Evolutionary conservation across 2,888 invertebrate genomes (phyloP).

Genomic region (Sphaerophoria rueppellii): DNA sequence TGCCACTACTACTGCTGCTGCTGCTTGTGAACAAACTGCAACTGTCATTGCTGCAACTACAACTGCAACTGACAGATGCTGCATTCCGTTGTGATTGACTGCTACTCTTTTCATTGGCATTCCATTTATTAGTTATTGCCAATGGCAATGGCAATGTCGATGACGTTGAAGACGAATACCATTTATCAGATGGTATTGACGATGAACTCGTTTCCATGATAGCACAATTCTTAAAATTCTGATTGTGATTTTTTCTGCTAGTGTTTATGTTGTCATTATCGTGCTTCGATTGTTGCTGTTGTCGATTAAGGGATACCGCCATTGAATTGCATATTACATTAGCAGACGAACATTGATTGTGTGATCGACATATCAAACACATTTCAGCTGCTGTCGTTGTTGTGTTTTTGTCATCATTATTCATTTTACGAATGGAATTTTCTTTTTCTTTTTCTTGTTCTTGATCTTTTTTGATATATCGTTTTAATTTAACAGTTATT

Average conservation of each 20-base stretch:
- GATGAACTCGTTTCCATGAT: constrained; percentile 53
- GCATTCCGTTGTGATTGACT: constrained; percentile 64
- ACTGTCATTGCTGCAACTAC: constrained; percentile 51
- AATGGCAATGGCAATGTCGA: constrained; percentile 21
- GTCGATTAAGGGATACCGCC: constrained; percentile 33
- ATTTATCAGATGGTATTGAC: constrained; percentile 26
- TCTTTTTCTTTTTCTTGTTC: not conserved
- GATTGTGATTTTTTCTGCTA: constrained; percentile 42
- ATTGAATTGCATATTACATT: constrained; percentile 37
- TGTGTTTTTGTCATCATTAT: constrained; percentile 3
- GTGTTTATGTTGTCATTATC: constrained; percentile 20
- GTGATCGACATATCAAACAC: constrained; percentile 61
- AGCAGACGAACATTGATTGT: constrained; percentile 39
- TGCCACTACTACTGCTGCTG: constrained; percentile 41
- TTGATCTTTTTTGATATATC: constrained; percentile 29
- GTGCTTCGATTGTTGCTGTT: constrained; percentile 25
- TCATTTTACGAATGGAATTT: not conserved
- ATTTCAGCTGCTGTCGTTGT: not conserved
- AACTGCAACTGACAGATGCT: constrained; percentile 43
- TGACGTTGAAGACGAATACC: constrained; percentile 18
- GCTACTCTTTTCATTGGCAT: constrained; percentile 46
- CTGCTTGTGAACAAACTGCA: constrained; percentile 13
- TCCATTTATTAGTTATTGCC: constrained; percentile 41
- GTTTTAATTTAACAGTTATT: constrained; percentile 65
- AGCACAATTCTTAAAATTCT: constrained; percentile 55